phyloP scores from a whole-genome alignment of 2,888 invertebrate genomes.

The Eupeodes luniger region DNA sequence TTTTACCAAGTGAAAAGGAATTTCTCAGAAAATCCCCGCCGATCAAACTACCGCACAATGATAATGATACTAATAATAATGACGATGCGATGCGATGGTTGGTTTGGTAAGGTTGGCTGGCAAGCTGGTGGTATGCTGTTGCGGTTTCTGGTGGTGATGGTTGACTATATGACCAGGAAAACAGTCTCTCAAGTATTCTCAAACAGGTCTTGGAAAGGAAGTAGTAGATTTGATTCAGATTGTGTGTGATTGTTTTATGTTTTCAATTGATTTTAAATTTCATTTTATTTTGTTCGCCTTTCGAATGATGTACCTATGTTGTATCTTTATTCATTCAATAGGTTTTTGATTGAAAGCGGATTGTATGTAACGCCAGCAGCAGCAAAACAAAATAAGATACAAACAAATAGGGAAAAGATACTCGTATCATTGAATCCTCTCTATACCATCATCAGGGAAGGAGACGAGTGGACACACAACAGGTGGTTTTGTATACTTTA shows the following conservation, averaged over 20 bases:
- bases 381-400: not conserved
- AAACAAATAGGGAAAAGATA: slow-evolving; percentile 66
- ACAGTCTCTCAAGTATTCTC: slow-evolving; percentile 4
- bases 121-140: slow-evolving; percentile 1
- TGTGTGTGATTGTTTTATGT: slow-evolving; percentile 62
- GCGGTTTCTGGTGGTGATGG: slow-evolving; percentile 20
- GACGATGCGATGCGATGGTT: slow-evolving; percentile 12
- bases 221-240: slow-evolving; percentile 62
- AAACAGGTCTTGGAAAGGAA: slow-evolving; percentile 75
- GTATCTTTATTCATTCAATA: slow-evolving; percentile 1
- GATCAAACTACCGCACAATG: slow-evolving; percentile 35
- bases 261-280: slow-evolving; percentile 70
- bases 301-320: not conserved
- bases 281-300: slow-evolving; percentile 47
- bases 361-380: slow-evolving; percentile 11
- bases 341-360: slow-evolving; percentile 66
- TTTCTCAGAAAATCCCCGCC: slow-evolving; percentile 70
- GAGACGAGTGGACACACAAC: slow-evolving; percentile 66
- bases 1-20: slow-evolving; percentile 71
- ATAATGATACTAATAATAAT: slow-evolving; percentile 41
- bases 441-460: slow-evolving; percentile 80
- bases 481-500: slow-evolving; percentile 48
- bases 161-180: slow-evolving; percentile 58
- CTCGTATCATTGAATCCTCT: slow-evolving; percentile 31
- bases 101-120: not conserved